Evolutionary conservation across 2,888 invertebrate species (phyloP), one percentile per base, ranked within the genome.

Genomic region (Macaria notata): DNA sequence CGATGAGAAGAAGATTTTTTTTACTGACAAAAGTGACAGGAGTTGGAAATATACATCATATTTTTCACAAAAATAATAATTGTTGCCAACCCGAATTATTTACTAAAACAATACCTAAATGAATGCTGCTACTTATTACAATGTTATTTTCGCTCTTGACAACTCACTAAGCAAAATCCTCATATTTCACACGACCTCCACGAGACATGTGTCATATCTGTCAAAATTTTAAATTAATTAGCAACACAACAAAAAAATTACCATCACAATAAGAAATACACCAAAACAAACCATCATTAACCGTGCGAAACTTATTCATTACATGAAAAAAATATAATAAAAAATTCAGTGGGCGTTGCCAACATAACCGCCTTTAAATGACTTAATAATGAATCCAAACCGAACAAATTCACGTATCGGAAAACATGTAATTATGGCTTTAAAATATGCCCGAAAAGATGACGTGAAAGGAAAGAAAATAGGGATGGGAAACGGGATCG

Each of bases 401-500:
- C 78, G 73, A 84, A 59, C 54, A 39, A 79, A 84, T 75, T 84
- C 78, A 78, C 79, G 79, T 84, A 84, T 84, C 80, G 76, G 76
- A 78, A 86, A 88, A 86, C 86, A 81, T 84, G 71, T 83, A 84
- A 88, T 89, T 87, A 88, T 75, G 73, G 72, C 69, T 79, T 81
- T 79, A 75, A 78, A 71, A 78, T 77, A 69, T 68, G 63, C 72
- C 61, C 47, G 60, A 73, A 73, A 70, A 70, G 68, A 70, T 66
- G 70, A 65, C 68, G 63, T 46, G 63, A 69, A 69, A 61, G 59
- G 58, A 58, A 63, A 49, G 39, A n/a, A 54, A 41, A 41, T 70
- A 76, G 71, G 54, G 74, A 54, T 69, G 74, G n/a, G 36, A 57
- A 46, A 49, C 5, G 4, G 33, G 4, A 36, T 7, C 33, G 33